Evolutionary conservation across 2,888 invertebrate species (phyloP).

Genomic region (Drymonia ruficornis): DNA sequence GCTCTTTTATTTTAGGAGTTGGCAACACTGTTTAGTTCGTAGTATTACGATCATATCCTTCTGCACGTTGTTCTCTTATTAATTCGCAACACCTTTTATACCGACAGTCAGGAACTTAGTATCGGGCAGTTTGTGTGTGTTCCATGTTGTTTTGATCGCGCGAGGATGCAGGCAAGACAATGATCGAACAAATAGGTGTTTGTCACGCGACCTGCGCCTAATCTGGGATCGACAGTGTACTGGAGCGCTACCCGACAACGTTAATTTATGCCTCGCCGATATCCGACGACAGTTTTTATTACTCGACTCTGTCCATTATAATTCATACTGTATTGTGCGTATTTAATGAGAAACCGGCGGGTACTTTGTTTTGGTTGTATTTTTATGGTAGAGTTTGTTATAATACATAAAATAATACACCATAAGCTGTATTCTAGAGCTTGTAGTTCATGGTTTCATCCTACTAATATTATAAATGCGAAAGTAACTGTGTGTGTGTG

Average conservation of each 20-base stretch:
- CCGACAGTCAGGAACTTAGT: conserved; percentile 18
- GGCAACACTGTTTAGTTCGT: too few relatives aligned
- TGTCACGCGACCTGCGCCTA: conserved; percentile 77
- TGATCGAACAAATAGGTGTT: conserved; percentile 82
- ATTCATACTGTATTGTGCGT: conserved; percentile 52
- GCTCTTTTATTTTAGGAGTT: too few relatives aligned
- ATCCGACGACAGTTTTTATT: conserved; percentile 72
- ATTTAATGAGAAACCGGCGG: conserved; percentile 35
- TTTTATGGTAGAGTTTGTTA: too few relatives aligned
- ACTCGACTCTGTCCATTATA: conserved; percentile 53
- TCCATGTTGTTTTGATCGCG: conserved; percentile 67
- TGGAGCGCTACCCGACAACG: conserved; percentile 69
- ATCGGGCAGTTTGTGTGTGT: conserved; percentile 62
- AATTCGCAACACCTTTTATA: not conserved
- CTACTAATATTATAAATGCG: too few relatives aligned
- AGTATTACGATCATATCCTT: too few relatives aligned
- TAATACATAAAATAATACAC: too few relatives aligned
- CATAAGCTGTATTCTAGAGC: too few relatives aligned
- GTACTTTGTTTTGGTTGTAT: not conserved
- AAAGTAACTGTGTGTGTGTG: too few relatives aligned
- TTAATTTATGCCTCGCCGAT: conserved; percentile 78
- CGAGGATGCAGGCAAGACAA: conserved; percentile 76
- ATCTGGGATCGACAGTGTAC: conserved; percentile 76
- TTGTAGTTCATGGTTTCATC: too few relatives aligned
- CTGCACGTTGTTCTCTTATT: not conserved